Evolutionary conservation across 2,797 vertebrate genomes (phyloP).

Genomic region (Thalassophryne amazonica): DNA sequence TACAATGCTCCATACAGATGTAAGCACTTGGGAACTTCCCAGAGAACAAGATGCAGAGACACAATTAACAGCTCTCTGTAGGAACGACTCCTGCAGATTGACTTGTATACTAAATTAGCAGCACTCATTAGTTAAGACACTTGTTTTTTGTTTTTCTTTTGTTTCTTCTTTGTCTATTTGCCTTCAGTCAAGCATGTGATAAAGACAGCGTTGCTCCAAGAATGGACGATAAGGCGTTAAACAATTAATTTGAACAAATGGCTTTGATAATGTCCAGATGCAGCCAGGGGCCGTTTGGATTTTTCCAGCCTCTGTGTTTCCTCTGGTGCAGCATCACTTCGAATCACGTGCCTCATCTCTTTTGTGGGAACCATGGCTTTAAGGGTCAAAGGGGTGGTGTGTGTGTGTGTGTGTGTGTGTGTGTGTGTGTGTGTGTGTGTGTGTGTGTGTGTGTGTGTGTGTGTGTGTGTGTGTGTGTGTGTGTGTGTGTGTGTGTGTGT

Average conservation of each 20-base stretch:
- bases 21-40: slow-evolving; percentile 8
- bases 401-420: no score
- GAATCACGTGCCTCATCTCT: slow-evolving; percentile 40
- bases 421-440: no score
- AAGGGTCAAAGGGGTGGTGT: slow-evolving; percentile 49
- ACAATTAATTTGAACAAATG: slow-evolving; percentile 5
- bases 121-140: background rate
- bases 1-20: slow-evolving; percentile 37
- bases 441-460: no score
- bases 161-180: fast-evolving
- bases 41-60: background rate
- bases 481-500: no score
- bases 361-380: slow-evolving; percentile 46
- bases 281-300: slow-evolving; percentile 20
- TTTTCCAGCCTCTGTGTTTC: slow-evolving; percentile 10
- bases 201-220: background rate
- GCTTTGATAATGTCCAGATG: background rate
- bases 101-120: background rate
- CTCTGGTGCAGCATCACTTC: slow-evolving; percentile 34
- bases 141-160: background rate
- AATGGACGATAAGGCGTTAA: background rate
- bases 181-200: no score
- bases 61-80: background rate
- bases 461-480: no score
- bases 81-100: background rate